Evolutionary conservation across 2,113 vertebrate genomes (phyloP), one percentile per base, ranked within the genome.

Genomic region (Scomber colias): DNA sequence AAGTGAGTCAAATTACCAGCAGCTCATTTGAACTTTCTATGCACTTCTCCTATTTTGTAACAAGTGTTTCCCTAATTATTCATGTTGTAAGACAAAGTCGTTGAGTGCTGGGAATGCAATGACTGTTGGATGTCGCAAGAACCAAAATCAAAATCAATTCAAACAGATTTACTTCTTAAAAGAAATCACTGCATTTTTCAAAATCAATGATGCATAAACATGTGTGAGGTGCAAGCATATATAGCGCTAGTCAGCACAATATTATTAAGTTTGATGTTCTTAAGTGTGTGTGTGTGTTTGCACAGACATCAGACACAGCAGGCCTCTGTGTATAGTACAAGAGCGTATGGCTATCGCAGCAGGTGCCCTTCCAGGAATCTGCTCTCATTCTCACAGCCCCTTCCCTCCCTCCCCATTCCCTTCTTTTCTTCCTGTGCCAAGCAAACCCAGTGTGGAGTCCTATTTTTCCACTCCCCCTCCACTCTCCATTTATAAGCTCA

Each of bases 301-400:
- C 68, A 45, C 11, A 66, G 50, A 79, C 66, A 61, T 21, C 60
- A 66, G 51, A 74, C 81, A 83, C 80, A 86, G 75, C 44, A 55
- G 59, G 69, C 48, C 70, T 86, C 75, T 91, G 84, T 91, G 63
- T 63, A 21, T 56, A 65, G 60, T 63, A 21, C 56, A 65, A 75
- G 75, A 72, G 61, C 35, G 77, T 71, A 57, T 71, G 70, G 51
- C 74, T 66, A 83, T 70, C 77, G 2, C 88, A 90, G 85, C 89
- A 92, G 89, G 91, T 92, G 85, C 79, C 82, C 49, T 91, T 92
- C 88, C 74, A 86, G 86, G 91, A 91, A 90, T 92, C 92, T 81
- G 77, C 69, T 77, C 83, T 85, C 83, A 79, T 83, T 82, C 82
- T 92, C 77, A 79, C 82, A 72, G 44, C 55, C 49, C 45, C 27